A percentile compares a stretch with the other conserved stretches of the same genome.
Conservation (phyloP, 2,113 vertebrate genomes). For the Crotalus viridis region DNA sequence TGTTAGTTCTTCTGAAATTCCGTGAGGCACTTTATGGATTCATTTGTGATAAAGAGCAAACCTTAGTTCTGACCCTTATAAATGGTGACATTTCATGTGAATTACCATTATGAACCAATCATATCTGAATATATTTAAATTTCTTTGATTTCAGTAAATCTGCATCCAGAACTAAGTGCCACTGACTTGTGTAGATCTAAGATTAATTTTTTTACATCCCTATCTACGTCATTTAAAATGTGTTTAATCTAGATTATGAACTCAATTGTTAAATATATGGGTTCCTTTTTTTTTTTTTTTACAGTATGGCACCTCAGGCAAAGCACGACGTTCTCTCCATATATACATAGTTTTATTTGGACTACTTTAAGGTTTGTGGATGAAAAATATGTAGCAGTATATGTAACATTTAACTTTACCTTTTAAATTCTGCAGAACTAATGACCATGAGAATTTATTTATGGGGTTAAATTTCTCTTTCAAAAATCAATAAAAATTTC, state of each 20-base stretch:
- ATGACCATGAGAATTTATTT: conserved; percentile 47
- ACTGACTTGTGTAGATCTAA: neutral
- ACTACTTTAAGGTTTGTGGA: conserved; percentile 46
- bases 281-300: conserved; percentile 52
- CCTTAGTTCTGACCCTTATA: neutral
- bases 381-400: conserved; percentile 49
- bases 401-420: conserved; percentile 32
- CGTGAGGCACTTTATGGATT: conserved; percentile 28
- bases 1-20: conserved; percentile 30
- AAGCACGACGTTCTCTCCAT: conserved; percentile 24
- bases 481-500: conserved; percentile 14
- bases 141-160: neutral
- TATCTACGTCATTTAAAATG: neutral
- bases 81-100: neutral
- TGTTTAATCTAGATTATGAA: neutral
- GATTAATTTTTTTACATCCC: neutral
- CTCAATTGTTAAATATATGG: conserved; percentile 63
- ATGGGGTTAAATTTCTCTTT: conserved; percentile 1
- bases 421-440: conserved; percentile 49
- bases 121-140: neutral
- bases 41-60: neutral
- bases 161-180: neutral
- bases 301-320: conserved; percentile 43
- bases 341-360: conserved; percentile 51
- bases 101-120: neutral